These are phyloP conservation scores for Cyclopterus lumpus DNA, from an alignment of 2,797 vertebrate species.

Conservation along the genomic window DNA sequence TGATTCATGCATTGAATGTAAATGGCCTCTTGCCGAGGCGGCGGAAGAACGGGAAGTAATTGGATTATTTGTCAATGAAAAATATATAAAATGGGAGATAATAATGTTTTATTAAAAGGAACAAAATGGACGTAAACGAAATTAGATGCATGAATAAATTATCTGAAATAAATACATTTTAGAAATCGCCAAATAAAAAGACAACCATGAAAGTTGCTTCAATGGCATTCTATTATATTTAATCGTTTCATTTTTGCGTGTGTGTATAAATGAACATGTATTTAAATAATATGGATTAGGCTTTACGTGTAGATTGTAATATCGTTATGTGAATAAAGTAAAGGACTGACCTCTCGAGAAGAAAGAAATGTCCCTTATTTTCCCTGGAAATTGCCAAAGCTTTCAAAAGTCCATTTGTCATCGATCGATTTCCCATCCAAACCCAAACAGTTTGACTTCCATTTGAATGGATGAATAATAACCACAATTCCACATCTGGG, in stretches of 20 bases:
- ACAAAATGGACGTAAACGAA: slow-evolving; percentile 44
- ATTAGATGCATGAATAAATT: slow-evolving; percentile 24
- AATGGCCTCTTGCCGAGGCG: slow-evolving; percentile 24
- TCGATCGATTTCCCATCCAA: slow-evolving; percentile 64
- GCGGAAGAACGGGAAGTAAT: neutral
- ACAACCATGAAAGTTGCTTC: neutral
- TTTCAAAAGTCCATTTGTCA: slow-evolving; percentile 44
- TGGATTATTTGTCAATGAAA: neutral
- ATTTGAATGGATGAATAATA: slow-evolving; percentile 70
- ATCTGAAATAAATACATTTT: neutral
- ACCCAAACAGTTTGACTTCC: slow-evolving; percentile 34
- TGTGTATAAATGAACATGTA: slow-evolving; percentile 23
- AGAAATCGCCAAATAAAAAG: neutral
- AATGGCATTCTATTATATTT: neutral
- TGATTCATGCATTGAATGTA: slow-evolving; percentile 54
- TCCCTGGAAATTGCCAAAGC: neutral
- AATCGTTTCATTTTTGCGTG: neutral
- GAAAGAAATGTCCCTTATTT: neutral
- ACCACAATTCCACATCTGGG: slow-evolving; percentile 30
- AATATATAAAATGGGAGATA: rapidly evolving
- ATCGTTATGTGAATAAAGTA: slow-evolving; percentile 5
- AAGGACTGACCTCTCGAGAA: neutral
- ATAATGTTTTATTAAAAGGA: neutral
- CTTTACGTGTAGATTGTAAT: neutral
- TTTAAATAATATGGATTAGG: neutral